Evolutionary conservation across 2,797 vertebrate species (phyloP).

Genomic region (Enteromius anoplus): DNA sequence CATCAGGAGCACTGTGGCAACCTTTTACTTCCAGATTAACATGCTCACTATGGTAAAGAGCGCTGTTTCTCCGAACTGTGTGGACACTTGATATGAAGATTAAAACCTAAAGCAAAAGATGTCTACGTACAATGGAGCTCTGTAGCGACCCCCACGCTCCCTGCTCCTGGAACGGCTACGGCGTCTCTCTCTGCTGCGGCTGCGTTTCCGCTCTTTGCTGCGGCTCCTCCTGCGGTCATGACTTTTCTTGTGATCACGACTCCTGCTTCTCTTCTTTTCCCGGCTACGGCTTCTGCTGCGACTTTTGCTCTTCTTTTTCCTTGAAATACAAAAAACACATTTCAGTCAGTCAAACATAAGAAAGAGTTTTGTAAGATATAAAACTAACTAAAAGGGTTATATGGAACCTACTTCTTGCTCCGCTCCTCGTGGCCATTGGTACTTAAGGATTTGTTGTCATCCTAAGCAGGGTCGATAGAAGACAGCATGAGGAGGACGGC

Average conservation of each 20-base stretch:
- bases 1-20: not conserved
- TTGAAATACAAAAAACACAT: constrained; percentile 18
- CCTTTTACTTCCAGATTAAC: constrained; percentile 5
- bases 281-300: constrained; percentile 87
- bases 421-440: constrained; percentile 91
- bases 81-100: not conserved
- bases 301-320: constrained; percentile 89
- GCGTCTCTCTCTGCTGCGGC: constrained; percentile 85
- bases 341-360: not conserved
- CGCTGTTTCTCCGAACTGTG: not conserved
- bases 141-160: constrained; percentile 89
- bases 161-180: constrained; percentile 85
- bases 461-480: constrained; percentile 98
- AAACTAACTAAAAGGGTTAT: not conserved
- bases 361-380: not conserved
- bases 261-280: constrained; percentile 85
- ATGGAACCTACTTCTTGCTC: constrained; percentile 88
- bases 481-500: constrained; percentile 95
- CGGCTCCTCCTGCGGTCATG: constrained; percentile 86
- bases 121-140: constrained; percentile 85
- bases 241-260: constrained; percentile 83
- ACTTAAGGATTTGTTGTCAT: constrained; percentile 92
- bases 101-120: not conserved
- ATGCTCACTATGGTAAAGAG: not conserved
- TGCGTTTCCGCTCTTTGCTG: constrained; percentile 86